Evolutionary conservation across 1,140 invertebrate species (phyloP).

Genomic region (Heliconius melpomene): DNA sequence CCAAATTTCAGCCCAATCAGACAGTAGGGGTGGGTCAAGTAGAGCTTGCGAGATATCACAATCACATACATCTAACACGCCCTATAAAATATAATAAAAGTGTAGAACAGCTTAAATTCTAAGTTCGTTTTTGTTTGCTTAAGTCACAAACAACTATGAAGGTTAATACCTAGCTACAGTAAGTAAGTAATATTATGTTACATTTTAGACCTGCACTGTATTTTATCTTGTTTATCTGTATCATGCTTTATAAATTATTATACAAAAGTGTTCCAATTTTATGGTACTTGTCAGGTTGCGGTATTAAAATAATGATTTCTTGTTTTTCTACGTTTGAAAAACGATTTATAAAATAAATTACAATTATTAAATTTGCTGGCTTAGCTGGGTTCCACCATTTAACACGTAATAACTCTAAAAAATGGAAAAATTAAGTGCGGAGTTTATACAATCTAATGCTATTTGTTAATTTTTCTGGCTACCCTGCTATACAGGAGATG

Average conservation of each 20-base stretch:
- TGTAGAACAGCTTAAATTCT: too few relatives aligned
- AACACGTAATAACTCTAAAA: not conserved
- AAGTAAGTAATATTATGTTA: conserved; percentile 1
- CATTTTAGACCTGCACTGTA: not conserved
- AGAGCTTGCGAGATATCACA: too few relatives aligned
- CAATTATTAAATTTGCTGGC: not conserved
- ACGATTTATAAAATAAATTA: not conserved
- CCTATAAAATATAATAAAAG: too few relatives aligned
- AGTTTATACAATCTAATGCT: too few relatives aligned
- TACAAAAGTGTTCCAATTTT: conserved; percentile 13
- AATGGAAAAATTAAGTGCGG: too few relatives aligned
- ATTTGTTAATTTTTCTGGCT: too few relatives aligned
- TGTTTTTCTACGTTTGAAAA: not conserved
- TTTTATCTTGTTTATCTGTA: conserved; percentile 13
- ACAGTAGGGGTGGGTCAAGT: too few relatives aligned
- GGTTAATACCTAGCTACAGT: too few relatives aligned
- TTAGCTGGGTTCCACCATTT: not conserved
- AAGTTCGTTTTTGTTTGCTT: not conserved
- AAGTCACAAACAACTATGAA: not conserved
- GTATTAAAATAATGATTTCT: conserved; percentile 2
- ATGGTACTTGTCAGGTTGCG: not conserved
- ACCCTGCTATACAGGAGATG: too few relatives aligned
- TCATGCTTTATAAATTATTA: conserved; percentile 5
- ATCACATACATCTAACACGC: too few relatives aligned
- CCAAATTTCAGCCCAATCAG: too few relatives aligned